Base-by-base conservation (phyloP, 37 sponge, comb jelly and placozoan genomes). In the Dysidea cf. avara region DNA sequence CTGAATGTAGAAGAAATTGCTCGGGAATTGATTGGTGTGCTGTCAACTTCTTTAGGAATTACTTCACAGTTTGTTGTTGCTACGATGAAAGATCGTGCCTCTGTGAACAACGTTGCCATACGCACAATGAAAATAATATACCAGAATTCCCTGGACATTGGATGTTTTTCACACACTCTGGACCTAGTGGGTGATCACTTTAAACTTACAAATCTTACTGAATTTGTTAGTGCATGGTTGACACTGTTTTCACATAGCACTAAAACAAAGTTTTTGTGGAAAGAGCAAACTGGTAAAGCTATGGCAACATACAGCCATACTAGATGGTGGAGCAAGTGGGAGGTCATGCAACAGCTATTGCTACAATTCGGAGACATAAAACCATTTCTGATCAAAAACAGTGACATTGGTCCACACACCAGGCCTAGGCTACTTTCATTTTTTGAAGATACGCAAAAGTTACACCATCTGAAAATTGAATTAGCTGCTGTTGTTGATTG, bases 291-390 rank as follows among this genome's bases (percentile, higher is more conserved):
- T 39, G 77, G 84, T 17, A 55, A 33, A 32, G 20, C 50, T 37
- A 76, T 76, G 72, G 49, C 72, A 22, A 69, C 48, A 18, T 83
- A 76, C 72, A 39, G 69, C 24, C 32, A 53, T 1, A 83, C 84
- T 20, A 31, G 72, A 34, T 83, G 71, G 84, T 83, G 77, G 84
- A 69, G 77, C 37, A 83, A 61, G n/a, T 83, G 77, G 84, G 64
- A 75, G 55, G 77, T 69, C n/a, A 22, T 57, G 33, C 26, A 62
- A 31, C 56, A 76, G 53, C 7, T 83, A 4, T 22, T 76, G 49
- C 2, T 53, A 0, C 25, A 76, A 5, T 83, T 83, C 59, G 77
- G 77, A 31, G 84, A 75, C 51, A 14, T 83, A 18, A 52, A 66
- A 22, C 69, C 69, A 2, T 75, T 82, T 36, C 36, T 81, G 4